Conservation (phyloP, 2,113 vertebrate genomes). For the Stictonetta naevosa region DNA sequence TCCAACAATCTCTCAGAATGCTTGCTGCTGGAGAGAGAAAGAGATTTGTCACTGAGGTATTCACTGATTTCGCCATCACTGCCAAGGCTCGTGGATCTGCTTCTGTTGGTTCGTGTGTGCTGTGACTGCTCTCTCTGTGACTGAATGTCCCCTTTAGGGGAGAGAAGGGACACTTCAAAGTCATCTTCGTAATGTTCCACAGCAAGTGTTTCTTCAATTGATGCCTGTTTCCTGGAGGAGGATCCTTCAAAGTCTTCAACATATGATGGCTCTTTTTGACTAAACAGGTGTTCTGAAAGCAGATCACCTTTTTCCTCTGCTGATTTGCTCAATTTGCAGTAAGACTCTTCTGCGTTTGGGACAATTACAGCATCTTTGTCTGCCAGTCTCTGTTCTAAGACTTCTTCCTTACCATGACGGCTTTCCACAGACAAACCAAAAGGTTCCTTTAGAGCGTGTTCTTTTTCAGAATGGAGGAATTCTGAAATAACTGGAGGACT, state of each 20-base stretch:
- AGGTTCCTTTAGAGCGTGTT: conserved; percentile 42
- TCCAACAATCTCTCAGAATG: conserved; percentile 80
- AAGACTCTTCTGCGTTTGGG: neutral
- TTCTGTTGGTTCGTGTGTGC: conserved; percentile 46
- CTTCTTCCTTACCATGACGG: conserved; percentile 40
- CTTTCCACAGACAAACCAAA: neutral
- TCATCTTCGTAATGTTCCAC: conserved; percentile 77
- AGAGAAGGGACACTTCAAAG: conserved; percentile 76
- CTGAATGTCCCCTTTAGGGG: conserved; percentile 47
- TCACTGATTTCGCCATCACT: conserved; percentile 87
- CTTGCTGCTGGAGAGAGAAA: conserved; percentile 61
- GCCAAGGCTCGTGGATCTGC: conserved; percentile 66
- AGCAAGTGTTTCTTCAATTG: conserved; percentile 38
- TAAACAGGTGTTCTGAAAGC: conserved; percentile 48
- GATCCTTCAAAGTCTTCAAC: conserved; percentile 75
- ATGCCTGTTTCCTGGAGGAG: conserved; percentile 69
- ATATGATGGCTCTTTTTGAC: conserved; percentile 54
- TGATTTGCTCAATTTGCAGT: conserved; percentile 30
- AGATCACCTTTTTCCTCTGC: conserved; percentile 33
- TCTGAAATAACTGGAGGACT: neutral
- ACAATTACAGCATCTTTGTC: conserved; percentile 4
- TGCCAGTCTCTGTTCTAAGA: neutral
- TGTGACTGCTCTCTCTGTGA: conserved; percentile 58
- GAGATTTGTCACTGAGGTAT: conserved; percentile 78
- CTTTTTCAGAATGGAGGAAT: conserved; percentile 23